These are phyloP conservation scores for Sitophilus oryzae DNA, from an alignment of 1,140 invertebrate genomes.

Conservation along the genomic window DNA sequence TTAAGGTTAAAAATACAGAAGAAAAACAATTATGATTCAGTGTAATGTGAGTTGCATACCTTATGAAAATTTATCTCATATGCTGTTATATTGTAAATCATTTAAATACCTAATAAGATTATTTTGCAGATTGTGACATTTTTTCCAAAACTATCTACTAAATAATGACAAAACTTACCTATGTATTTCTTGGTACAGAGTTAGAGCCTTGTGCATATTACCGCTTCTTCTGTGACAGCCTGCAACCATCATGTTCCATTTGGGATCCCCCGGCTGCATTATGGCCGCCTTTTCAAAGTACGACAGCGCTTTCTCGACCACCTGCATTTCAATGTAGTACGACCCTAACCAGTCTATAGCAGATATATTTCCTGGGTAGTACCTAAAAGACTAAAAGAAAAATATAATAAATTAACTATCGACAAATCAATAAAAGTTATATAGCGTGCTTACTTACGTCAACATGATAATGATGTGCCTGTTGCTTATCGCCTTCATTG, in stretches of 20 bases:
- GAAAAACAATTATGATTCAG: no score
- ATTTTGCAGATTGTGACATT: no score
- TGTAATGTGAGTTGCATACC: no score
- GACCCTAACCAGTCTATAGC: slow-evolving; percentile 89
- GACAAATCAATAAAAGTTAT: no score
- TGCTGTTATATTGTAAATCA: no score
- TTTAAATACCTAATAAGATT: no score
- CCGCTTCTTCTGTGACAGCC: slow-evolving; percentile 76
- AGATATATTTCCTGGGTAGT: slow-evolving; percentile 82
- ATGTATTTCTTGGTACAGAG: slow-evolving; percentile 74
- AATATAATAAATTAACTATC: no score
- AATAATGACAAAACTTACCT: no score
- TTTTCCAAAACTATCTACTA: no score
- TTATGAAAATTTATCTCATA: no score
- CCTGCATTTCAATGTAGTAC: slow-evolving; percentile 84
- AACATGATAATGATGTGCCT: slow-evolving; percentile 86
- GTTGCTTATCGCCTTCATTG: slow-evolving; percentile 78
- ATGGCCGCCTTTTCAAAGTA: slow-evolving; percentile 85
- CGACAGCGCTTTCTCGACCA: slow-evolving; percentile 79
- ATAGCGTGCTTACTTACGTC: slow-evolving; percentile 76
- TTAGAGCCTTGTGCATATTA: slow-evolving; percentile 74
- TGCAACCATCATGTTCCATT: slow-evolving; percentile 80
- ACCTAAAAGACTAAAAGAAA: slow-evolving; percentile 69
- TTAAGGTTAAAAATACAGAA: no score
- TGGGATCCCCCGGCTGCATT: slow-evolving; percentile 79